Evolutionary conservation across 1,140 invertebrate species (phyloP), one percentile per base, ranked within the genome.

Genomic region (Idris sp.): DNA sequence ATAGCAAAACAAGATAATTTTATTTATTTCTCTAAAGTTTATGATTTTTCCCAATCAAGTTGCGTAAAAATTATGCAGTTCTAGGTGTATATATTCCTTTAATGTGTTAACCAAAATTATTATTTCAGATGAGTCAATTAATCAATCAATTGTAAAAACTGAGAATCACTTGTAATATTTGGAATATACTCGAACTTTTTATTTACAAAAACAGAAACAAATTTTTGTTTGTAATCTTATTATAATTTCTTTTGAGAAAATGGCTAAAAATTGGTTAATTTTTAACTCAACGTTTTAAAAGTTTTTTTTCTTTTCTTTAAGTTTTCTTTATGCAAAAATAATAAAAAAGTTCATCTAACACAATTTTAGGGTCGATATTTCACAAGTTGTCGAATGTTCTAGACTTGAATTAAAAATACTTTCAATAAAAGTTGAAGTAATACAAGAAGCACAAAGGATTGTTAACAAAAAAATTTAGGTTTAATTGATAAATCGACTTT

Each of bases 301-400:
- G 15, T 18, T 16, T 48, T 48, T 33, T 19, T n/a, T 33, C 7
- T n/a, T 33, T 33, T 48, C 28, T 14, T 10, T 2, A 14, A 28
- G n/a, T 9, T 14, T 19, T 43, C 11, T 43, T 18, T 22, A 28
- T 43, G 33, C 43, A 30, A 48, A 48, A 31, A 33, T 16, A 36
- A 11, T 9, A 19, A 48, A 33, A 48, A 33, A 31, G 28, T 48
- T 33, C 9, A 36, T 8, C 10, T 48, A 48, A 33, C 9, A 15
- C 16, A 31, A 48, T 33, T 33, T 33, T 33, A 11, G 28, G 6
- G 28, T 26, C 44, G 28, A 48, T 48, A 48, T 48, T 48, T 48
- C 44, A 33, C 43, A 43, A 43, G 22, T 26, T 43, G 22, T 43
- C n/a, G 9, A 19, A 48, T 18, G 28, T 18, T 33, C 44, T 33